Base-by-base conservation (phyloP, 1,140 invertebrate species). In the Bombus vancouverensis region DNA sequence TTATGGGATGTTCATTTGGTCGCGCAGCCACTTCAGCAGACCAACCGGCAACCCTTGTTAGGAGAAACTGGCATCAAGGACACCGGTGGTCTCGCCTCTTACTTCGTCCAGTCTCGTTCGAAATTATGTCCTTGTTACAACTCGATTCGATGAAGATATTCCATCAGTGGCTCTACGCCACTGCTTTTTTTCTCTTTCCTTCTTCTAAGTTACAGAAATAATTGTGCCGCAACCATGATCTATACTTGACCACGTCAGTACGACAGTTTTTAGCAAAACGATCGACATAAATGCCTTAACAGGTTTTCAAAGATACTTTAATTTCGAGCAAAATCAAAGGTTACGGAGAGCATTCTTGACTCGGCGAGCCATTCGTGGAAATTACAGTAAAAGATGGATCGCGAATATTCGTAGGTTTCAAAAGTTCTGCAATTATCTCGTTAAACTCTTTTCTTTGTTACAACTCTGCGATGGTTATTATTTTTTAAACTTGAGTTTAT, bases 41-140 rank as follows among this genome's bases (percentile, higher is more conserved):
- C 57, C 81, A 81, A 89, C 85, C 86, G 87, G 73, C 85, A 89
- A 81, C 86, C 90, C 91, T 92, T 93, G 90, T 93, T 92, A 91
- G 91, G 91, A 88, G 86, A 91, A 87, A 87, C 87, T 77, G 81
- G 66, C 91, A 85, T 88, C 90, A 92, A 92, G 91, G 90, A 88
- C 88, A 87, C 74, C 34, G 79, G 44, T 70, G 47, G 74, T 76
- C 73, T 86, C 68, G 79, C 83, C 82, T 73, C 81, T 53, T 81
- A 81, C 71, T 87, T 90, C 81, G 76, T 72, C 68, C 32, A 66
- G 66, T 39, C 53, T 44, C 75, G 25, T 62, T 65, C 66, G 3
- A 75, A 47, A 74, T 71, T 72, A 73, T 47, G 57, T 82, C 72
- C 68, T 80, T 70, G 39, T 34, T n/a, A 42, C 39, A 37, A 22